These are phyloP conservation scores for Diprion similis DNA, from an alignment of 1,140 invertebrate genomes.

Conservation along the genomic window DNA sequence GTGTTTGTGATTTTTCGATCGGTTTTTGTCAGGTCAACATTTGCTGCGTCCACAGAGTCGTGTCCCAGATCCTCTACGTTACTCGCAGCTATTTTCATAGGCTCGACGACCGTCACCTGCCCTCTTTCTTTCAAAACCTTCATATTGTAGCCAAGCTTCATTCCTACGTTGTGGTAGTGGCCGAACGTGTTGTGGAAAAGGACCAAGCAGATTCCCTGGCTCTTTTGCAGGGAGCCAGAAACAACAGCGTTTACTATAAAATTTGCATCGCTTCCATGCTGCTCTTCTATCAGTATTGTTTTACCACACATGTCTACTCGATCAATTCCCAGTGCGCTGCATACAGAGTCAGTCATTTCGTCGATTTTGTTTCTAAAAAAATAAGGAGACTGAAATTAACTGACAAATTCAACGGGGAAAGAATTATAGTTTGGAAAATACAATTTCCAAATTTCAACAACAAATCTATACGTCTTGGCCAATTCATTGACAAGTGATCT, in stretches of 20 bases:
- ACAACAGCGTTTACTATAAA: conserved; percentile 72
- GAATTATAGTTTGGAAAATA: too few species aligned
- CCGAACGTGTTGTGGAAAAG: conserved; percentile 73
- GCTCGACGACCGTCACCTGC: conserved; percentile 64
- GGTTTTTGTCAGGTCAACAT: conserved; percentile 41
- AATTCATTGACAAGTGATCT: too few species aligned
- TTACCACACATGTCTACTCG: conserved; percentile 62
- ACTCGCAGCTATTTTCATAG: conserved; percentile 60
- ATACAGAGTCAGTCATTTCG: conserved; percentile 24
- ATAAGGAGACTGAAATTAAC: conserved; percentile 11
- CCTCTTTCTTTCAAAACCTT: conserved; percentile 63
- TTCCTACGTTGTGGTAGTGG: conserved; percentile 76
- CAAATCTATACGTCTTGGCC: too few species aligned
- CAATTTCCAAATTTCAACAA: too few species aligned
- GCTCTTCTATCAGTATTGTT: conserved; percentile 72
- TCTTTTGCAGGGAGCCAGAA: conserved; percentile 65
- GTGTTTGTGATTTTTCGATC: conserved; percentile 34
- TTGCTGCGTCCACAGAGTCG: conserved; percentile 40
- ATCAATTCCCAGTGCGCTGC: conserved; percentile 65
- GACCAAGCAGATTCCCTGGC: conserved; percentile 66
- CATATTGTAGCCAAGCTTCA: conserved; percentile 75
- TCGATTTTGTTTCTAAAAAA: conserved; percentile 19
- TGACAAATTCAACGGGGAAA: not conserved
- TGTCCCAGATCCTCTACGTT: conserved; percentile 50
- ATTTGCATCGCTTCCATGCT: conserved; percentile 71